A percentile compares a stretch with the other conserved stretches of the same genome.
phyloP scores from a whole-genome alignment of 1,140 invertebrate species.

The Meloidogyne chitwoodi region DNA sequence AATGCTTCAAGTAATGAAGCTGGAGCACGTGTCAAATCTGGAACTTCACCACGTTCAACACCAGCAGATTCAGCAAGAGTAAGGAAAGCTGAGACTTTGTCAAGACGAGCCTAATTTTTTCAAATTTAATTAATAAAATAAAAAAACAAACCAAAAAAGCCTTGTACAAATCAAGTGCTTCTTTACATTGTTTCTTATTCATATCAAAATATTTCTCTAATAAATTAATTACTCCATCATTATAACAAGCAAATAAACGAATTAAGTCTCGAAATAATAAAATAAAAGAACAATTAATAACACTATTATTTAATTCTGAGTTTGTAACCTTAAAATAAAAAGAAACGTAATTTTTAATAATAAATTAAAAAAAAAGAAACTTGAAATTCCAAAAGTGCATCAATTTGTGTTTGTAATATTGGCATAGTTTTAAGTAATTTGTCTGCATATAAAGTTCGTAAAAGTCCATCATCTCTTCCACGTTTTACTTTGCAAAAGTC shows the following conservation, averaged over 20 bases:
- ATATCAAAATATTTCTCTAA: constrained; percentile 99
- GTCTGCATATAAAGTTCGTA: constrained; percentile 93
- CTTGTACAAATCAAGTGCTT: constrained; percentile 96
- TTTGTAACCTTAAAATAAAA: constrained; percentile 70
- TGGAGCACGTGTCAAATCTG: constrained; percentile 94
- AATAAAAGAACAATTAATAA: constrained; percentile 98
- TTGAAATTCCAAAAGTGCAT: constrained; percentile 93
- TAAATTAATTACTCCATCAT: constrained; percentile 98
- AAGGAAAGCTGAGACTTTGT: constrained; percentile 93
- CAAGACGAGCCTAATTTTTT: constrained; percentile 73
- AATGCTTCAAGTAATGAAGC: constrained; percentile 93
- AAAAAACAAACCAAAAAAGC: constrained; percentile 76
- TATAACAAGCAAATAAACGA: constrained; percentile 96
- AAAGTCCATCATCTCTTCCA: constrained; percentile 86
- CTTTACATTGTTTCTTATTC: constrained; percentile 94
- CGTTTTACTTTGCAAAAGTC: constrained; percentile 99
- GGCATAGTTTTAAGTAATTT: constrained; percentile 93
- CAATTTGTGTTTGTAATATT: constrained; percentile 86
- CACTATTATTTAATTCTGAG: constrained; percentile 93
- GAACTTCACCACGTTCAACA: constrained; percentile 97
- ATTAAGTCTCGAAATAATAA: constrained; percentile 96
- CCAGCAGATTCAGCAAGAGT: constrained; percentile 96
- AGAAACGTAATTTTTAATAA: background rate
- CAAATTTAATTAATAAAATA: background rate
- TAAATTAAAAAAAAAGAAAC: constrained; percentile 53